A percentile compares a stretch with the other conserved stretches of the same genome.
Evolutionary conservation across 2,888 invertebrate species (phyloP).

Genomic region (Morinoia aosen): DNA sequence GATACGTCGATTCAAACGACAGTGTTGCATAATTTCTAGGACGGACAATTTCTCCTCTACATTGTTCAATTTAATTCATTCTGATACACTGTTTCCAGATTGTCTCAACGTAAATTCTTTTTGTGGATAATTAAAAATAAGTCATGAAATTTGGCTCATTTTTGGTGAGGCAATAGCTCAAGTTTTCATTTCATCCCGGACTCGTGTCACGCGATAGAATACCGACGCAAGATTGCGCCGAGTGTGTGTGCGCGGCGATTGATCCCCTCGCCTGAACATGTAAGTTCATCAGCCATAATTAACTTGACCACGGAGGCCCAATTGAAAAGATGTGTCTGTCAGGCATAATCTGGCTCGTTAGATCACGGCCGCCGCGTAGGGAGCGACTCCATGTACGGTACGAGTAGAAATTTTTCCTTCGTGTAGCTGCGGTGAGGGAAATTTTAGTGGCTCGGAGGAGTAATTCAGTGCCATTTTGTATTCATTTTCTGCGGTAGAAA

Average conservation of each 20-base stretch:
- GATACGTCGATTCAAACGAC: not conserved
- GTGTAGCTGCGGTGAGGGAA: too few species aligned
- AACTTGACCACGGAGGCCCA: too few species aligned
- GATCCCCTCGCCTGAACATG: not conserved
- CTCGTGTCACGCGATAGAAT: not conserved
- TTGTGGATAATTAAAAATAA: not conserved
- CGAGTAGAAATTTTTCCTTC: too few species aligned
- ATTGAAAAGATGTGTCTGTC: too few species aligned
- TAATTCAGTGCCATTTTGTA: too few species aligned
- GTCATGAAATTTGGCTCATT: not conserved
- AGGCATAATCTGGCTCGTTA: too few species aligned
- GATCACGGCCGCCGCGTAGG: too few species aligned
- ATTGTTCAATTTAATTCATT: not conserved
- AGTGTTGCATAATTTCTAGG: not conserved
- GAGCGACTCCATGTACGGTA: too few species aligned
- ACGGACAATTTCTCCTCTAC: too few species aligned
- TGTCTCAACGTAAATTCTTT: not conserved
- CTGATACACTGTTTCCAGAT: too few species aligned
- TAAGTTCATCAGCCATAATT: not conserved
- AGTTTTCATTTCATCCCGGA: not conserved
- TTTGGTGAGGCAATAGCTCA: not conserved
- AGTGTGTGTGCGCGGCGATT: not conserved
- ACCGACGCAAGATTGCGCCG: not conserved
- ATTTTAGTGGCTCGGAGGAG: too few species aligned
- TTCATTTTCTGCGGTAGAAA: too few species aligned